Conservation (phyloP, 2,113 vertebrate species). For the Muscicapa adusta region DNA sequence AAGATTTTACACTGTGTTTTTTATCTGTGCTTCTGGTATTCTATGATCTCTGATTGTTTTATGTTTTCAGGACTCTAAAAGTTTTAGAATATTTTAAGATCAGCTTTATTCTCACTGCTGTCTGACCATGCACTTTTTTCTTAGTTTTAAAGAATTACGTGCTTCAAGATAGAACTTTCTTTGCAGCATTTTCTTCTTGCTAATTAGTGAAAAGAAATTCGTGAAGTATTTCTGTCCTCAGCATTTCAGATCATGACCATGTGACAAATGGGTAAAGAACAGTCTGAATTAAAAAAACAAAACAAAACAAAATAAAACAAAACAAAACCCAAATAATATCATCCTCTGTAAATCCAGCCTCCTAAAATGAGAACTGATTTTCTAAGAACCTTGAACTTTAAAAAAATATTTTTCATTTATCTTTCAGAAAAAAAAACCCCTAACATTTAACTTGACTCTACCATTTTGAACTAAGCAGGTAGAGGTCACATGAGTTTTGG, state of each 20-base stretch:
- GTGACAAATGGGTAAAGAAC: neutral
- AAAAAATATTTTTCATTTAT: neutral
- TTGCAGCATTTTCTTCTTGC: neutral
- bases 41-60: constrained; percentile 74
- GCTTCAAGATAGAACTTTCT: constrained; percentile 13
- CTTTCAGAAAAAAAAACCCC: neutral
- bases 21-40: constrained; percentile 62
- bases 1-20: constrained; percentile 67
- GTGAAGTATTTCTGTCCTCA: neutral
- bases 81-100: constrained; percentile 43
- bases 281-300: neutral
- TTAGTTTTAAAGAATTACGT: neutral
- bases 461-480: neutral
- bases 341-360: neutral
- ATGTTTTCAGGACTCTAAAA: constrained; percentile 65
- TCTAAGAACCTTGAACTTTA: neutral
- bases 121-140: neutral
- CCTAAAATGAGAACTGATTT: neutral
- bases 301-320: neutral
- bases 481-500: neutral
- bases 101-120: constrained; percentile 51
- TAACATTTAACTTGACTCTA: neutral
- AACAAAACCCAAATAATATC: neutral
- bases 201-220: neutral
- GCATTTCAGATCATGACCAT: neutral